Evolutionary conservation across 2,113 vertebrate species (phyloP).

Genomic region (Heptranchias perlo): DNA sequence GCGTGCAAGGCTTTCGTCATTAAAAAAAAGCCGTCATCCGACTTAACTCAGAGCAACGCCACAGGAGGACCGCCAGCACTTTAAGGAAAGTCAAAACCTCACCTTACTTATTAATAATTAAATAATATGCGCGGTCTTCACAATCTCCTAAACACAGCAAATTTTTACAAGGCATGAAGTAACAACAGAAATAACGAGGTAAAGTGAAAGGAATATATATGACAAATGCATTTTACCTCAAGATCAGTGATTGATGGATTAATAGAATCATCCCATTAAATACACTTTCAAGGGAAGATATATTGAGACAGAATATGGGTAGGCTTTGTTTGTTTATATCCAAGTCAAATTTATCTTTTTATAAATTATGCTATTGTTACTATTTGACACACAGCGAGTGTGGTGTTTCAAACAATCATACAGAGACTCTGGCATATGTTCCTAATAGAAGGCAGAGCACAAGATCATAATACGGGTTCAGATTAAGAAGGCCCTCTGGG

Average conservation of each 20-base stretch:
- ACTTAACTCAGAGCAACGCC: not conserved
- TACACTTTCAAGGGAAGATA: not conserved
- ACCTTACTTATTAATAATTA: not conserved
- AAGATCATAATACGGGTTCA: not conserved
- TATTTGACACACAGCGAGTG: not conserved
- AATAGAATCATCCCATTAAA: not conserved
- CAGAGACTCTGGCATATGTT: not conserved
- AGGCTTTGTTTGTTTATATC: not conserved
- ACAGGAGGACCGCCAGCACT: not conserved
- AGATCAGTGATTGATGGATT: not conserved
- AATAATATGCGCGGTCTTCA: not conserved
- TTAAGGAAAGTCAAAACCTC: not conserved
- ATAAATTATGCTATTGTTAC: not conserved
- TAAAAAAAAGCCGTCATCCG: too few relatives aligned
- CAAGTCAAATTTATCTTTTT: not conserved
- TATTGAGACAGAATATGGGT: not conserved
- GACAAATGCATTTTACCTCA: not conserved
- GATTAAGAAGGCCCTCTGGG: not conserved
- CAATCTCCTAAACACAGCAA: not conserved
- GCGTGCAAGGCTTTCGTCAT: not conserved
- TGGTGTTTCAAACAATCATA: not conserved
- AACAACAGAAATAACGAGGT: not conserved
- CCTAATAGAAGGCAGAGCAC: not conserved
- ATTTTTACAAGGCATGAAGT: not conserved
- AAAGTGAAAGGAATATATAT: not conserved